A percentile compares a stretch with the other conserved stretches of the same genome.
phyloP scores from a whole-genome alignment of 2,113 vertebrate species.

The Chaetodon auriga region DNA sequence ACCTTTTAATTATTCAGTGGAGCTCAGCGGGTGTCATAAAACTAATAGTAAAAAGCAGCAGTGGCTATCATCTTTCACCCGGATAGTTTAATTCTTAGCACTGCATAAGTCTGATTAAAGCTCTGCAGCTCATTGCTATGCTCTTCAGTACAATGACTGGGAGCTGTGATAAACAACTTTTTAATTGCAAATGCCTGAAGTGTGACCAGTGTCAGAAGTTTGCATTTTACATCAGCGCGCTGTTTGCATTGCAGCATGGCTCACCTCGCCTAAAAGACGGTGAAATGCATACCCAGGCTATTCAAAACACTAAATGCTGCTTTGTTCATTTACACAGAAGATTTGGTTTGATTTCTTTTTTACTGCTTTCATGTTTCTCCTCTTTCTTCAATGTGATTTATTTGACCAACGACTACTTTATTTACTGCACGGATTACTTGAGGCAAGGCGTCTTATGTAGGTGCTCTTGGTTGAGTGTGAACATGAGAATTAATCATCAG shows the following conservation, averaged over 20 bases:
- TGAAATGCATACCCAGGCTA: conserved; percentile 32
- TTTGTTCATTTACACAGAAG: conserved; percentile 21
- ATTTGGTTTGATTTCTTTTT: not conserved
- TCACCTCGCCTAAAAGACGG: conserved; percentile 50
- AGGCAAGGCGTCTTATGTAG: not conserved
- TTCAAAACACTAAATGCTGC: conserved; percentile 25
- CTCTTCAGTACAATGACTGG: conserved; percentile 68
- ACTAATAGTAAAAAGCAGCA: conserved; percentile 52
- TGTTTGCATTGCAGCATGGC: conserved; percentile 33
- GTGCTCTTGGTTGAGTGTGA: not conserved
- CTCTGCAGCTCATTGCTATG: conserved; percentile 69
- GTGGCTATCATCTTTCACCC: conserved; percentile 66
- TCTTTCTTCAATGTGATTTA: not conserved
- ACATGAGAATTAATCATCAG: not conserved
- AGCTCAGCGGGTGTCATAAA: conserved; percentile 44
- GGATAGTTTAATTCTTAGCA: conserved; percentile 53
- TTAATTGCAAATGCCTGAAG: conserved; percentile 80
- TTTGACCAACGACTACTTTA: not conserved
- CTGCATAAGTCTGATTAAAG: conserved; percentile 65
- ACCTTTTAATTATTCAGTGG: conserved; percentile 45
- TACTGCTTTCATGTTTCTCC: not conserved
- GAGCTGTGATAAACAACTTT: conserved; percentile 76
- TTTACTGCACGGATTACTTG: not conserved
- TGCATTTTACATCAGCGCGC: conserved; percentile 53
- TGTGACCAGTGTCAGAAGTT: conserved; percentile 76